Percentiles rank a stretch among this genome's conserved stretches.
These are phyloP conservation scores for Dryocosmus kuriphilus DNA, from an alignment of 2,888 invertebrate species.

Conservation along the genomic window DNA sequence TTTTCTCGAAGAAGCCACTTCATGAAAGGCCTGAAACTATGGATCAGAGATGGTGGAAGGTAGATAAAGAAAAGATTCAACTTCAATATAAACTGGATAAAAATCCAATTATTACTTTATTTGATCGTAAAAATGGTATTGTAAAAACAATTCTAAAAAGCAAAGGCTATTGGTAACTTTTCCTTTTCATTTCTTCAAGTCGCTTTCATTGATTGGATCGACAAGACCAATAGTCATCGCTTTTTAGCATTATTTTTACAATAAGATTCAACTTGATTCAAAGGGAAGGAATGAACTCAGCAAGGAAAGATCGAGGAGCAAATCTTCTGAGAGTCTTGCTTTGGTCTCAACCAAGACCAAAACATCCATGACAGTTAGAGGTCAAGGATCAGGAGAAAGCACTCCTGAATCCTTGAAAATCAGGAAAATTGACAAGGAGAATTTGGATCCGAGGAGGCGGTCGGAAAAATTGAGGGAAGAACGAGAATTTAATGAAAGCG, in stretches of 20 bases:
- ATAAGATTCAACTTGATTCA: neutral
- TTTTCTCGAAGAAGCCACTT: constrained; percentile 53
- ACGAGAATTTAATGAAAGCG: neutral
- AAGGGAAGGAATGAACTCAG: constrained; percentile 50
- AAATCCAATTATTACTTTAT: no score
- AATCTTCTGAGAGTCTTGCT: constrained; percentile 22
- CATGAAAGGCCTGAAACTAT: constrained; percentile 58
- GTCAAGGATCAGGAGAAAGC: constrained; percentile 83
- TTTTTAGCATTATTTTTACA: no score
- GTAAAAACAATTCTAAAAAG: no score
- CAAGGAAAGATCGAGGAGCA: constrained; percentile 50
- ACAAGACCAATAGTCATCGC: no score
- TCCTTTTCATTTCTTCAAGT: no score
- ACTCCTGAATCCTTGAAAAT: constrained; percentile 79
- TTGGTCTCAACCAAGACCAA: neutral
- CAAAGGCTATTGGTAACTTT: no score
- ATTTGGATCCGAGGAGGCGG: constrained; percentile 61
- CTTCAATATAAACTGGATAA: no score
- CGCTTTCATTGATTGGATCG: no score
- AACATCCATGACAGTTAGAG: constrained; percentile 74
- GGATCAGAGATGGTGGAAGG: neutral
- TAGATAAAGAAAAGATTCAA: neutral
- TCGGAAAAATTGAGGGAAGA: constrained; percentile 46
- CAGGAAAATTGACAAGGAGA: constrained; percentile 59
- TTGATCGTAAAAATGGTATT: no score